Evolutionary conservation across 2,113 vertebrate species (phyloP).

Genomic region (Gallinago media): DNA sequence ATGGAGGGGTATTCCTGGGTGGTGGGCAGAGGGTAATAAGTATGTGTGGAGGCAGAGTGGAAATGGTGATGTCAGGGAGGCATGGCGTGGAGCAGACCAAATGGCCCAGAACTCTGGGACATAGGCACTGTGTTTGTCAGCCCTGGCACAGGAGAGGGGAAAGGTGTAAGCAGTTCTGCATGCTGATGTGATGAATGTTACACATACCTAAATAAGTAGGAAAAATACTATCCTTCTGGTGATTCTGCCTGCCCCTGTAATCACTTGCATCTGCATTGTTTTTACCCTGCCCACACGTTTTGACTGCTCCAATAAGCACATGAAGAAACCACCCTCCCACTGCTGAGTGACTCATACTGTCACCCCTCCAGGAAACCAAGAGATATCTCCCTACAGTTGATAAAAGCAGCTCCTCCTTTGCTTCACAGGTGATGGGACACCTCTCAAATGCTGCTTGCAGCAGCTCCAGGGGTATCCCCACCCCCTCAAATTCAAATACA

Average conservation of each 20-base stretch:
- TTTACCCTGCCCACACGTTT: not conserved
- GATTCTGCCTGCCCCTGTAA: not conserved
- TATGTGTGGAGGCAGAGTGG: not conserved
- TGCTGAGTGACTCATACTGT: slow-evolving; percentile 5
- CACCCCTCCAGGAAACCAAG: slow-evolving; percentile 26
- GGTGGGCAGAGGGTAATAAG: not conserved
- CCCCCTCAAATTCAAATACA: not conserved
- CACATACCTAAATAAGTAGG: not conserved
- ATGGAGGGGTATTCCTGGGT: not conserved
- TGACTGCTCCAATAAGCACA: not conserved
- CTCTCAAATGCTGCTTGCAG: not conserved
- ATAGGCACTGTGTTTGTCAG: fast-evolving
- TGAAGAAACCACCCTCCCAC: not conserved
- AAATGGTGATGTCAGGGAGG: not conserved
- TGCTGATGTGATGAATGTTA: not conserved
- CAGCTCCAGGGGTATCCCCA: slow-evolving; percentile 2
- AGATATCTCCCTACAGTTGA: not conserved
- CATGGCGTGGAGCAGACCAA: not conserved
- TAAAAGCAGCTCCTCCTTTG: not conserved
- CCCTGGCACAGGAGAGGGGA: too few relatives aligned
- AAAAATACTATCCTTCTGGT: not conserved
- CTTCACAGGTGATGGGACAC: not conserved
- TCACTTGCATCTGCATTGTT: not conserved
- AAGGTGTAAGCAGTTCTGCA: not conserved
- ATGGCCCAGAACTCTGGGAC: not conserved